Percentiles rank a stretch among this genome's conserved stretches.
phyloP scores from a whole-genome alignment of 2,797 vertebrate species.

The Etheostoma perlongum region DNA sequence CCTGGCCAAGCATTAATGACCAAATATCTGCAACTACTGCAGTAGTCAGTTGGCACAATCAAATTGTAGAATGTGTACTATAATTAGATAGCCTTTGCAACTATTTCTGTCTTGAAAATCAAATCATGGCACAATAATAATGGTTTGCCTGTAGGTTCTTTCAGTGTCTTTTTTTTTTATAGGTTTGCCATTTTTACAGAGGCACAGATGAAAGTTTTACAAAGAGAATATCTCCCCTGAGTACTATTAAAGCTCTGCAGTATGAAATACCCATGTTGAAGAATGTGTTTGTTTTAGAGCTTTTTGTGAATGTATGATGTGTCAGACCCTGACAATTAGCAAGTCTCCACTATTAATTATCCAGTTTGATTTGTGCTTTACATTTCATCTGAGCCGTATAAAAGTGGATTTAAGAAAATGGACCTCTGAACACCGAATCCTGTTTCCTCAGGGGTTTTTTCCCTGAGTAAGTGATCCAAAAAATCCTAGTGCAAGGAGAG shows the following conservation, averaged over 20 bases:
- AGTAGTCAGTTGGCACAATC: conserved; percentile 35
- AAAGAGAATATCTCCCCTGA: conserved; percentile 40
- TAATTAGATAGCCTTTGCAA: conserved; percentile 58
- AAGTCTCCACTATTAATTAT: conserved; percentile 51
- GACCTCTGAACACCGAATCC: conserved; percentile 56
- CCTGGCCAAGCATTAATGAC: conserved; percentile 14
- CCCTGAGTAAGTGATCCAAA: conserved; percentile 73
- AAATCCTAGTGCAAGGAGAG: conserved; percentile 66
- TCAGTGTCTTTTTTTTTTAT: conserved; percentile 20
- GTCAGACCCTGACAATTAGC: conserved; percentile 43
- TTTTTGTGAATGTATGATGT: conserved; percentile 19
- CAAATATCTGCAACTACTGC: conserved; percentile 25
- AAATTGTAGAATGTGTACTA: conserved; percentile 44
- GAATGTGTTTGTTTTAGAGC: conserved; percentile 1
- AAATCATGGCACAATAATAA: conserved; percentile 62
- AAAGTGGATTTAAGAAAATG: conserved; percentile 64
- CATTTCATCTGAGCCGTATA: conserved; percentile 49
- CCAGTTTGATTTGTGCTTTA: conserved; percentile 55
- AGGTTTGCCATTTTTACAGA: conserved; percentile 36
- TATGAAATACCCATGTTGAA: conserved; percentile 18
- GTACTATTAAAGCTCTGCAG: conserved; percentile 28
- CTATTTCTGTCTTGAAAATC: conserved; percentile 57
- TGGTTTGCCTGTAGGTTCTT: conserved; percentile 52
- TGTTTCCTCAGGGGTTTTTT: conserved; percentile 59
- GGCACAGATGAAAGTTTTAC: conserved; percentile 43